Evolutionary conservation across 1,140 invertebrate genomes (phyloP).

Genomic region (Portunus trituberculatus): DNA sequence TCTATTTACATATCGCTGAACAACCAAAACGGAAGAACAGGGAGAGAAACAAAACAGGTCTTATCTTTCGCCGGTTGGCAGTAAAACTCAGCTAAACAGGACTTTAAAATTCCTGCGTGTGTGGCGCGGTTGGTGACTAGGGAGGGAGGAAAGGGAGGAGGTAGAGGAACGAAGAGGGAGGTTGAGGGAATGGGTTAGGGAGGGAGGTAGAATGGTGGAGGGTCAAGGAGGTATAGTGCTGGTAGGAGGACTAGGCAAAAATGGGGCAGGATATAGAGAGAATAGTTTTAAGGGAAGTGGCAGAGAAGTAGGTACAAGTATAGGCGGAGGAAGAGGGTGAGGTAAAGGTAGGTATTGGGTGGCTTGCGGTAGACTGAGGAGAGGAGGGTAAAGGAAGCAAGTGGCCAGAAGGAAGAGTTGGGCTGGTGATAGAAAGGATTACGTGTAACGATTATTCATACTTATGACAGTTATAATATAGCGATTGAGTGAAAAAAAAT

Average conservation of each 20-base stretch:
- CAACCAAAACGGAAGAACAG: slow-evolving; percentile 20
- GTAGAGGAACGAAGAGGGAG: neutral
- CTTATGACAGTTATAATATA: neutral
- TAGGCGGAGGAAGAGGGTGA: too few species aligned
- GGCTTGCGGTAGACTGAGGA: too few species aligned
- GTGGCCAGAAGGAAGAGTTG: neutral
- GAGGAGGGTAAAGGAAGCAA: too few species aligned
- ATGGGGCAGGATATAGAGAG: neutral
- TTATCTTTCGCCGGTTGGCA: neutral
- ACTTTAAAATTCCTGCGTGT: slow-evolving; percentile 17
- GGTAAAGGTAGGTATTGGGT: too few species aligned
- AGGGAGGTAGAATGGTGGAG: neutral
- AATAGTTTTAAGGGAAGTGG: neutral
- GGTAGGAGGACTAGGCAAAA: too few species aligned
- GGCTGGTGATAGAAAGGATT: neutral
- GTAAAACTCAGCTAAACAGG: slow-evolving; percentile 12
- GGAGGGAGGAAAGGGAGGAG: too few species aligned
- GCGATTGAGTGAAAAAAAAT: neutral
- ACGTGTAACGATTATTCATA: too few species aligned
- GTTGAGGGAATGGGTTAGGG: neutral
- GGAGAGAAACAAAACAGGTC: slow-evolving; percentile 21
- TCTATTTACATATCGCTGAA: neutral
- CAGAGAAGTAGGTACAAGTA: neutral
- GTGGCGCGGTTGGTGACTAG: neutral
- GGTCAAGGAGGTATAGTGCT: too few species aligned